A percentile compares a stretch with the other conserved stretches of the same genome.
phyloP scores from a whole-genome alignment of 2,888 invertebrate species.

The Xestobium rufovillosum region DNA sequence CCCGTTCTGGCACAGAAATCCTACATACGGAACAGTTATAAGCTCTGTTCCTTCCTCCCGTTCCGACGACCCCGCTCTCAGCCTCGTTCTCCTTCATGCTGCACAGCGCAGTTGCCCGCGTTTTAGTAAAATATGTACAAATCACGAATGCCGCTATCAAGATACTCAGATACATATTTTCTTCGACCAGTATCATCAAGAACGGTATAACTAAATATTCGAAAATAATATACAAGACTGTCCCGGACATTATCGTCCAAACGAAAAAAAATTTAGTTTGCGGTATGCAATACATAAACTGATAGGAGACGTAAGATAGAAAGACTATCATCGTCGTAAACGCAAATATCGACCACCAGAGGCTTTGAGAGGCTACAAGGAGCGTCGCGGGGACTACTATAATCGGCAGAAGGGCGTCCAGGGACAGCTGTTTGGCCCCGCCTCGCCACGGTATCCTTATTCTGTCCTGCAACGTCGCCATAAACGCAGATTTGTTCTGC shows the following conservation, averaged over 20 bases:
- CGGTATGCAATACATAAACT: constrained; percentile 33
- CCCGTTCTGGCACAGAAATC: constrained; percentile 68
- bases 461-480: constrained; percentile 48
- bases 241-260: constrained; percentile 64
- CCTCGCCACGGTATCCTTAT: constrained; percentile 53
- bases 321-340: constrained; percentile 34
- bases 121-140: constrained; percentile 41
- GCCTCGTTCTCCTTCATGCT: constrained; percentile 36
- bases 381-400: constrained; percentile 45
- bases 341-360: constrained; percentile 38
- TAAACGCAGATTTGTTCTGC: constrained; percentile 36
- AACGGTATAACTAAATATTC: constrained; percentile 63
- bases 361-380: constrained; percentile 45
- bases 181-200: constrained; percentile 61
- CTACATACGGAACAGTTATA: constrained; percentile 80
- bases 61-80: constrained; percentile 46
- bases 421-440: constrained; percentile 49
- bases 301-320: constrained; percentile 30
- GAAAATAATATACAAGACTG: constrained; percentile 60
- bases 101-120: constrained; percentile 26
- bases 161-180: constrained; percentile 53
- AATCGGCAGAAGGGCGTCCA: constrained; percentile 46
- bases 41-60: constrained; percentile 58
- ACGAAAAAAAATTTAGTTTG: constrained; percentile 65
- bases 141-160: constrained; percentile 44